phyloP scores from a whole-genome alignment of 2,888 invertebrate genomes.

The Lagria hirta region DNA sequence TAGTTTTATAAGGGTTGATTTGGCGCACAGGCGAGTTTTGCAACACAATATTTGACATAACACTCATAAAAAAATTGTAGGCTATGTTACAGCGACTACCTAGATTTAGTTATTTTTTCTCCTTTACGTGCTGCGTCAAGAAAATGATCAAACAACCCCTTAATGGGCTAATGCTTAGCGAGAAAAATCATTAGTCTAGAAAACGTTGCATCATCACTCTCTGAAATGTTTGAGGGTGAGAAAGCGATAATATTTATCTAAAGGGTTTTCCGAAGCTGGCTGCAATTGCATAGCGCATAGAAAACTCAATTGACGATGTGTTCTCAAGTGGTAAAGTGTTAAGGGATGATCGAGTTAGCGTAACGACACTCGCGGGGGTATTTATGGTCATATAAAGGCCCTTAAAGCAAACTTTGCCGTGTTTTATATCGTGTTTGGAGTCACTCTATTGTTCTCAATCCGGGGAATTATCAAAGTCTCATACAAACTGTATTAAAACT shows the following conservation, averaged over 20 bases:
- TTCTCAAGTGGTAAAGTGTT: slow-evolving; percentile 35
- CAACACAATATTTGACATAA: too few species aligned
- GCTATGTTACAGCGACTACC: too few species aligned
- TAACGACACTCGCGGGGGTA: slow-evolving; percentile 43
- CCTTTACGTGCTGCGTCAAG: too few species aligned
- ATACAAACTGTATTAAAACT: slow-evolving; percentile 23
- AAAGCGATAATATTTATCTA: slow-evolving; percentile 5
- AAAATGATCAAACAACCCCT: slow-evolving; percentile 7
- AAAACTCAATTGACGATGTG: slow-evolving; percentile 10
- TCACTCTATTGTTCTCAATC: slow-evolving; percentile 18
- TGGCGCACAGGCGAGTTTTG: too few species aligned
- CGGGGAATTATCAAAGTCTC: slow-evolving; percentile 20
- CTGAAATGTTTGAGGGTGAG: too few species aligned
- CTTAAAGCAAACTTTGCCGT: slow-evolving; percentile 41
- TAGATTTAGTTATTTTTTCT: too few species aligned
- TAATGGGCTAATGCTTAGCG: slow-evolving; percentile 21
- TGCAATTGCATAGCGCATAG: slow-evolving; percentile 14
- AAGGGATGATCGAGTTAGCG: slow-evolving; percentile 35
- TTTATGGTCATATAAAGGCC: slow-evolving; percentile 46
- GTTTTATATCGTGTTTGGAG: slow-evolving; percentile 28
- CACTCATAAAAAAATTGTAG: too few species aligned
- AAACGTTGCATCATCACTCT: slow-evolving; percentile 30
- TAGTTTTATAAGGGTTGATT: too few species aligned
- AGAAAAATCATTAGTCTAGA: slow-evolving; percentile 37
- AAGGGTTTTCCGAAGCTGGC: slow-evolving; percentile 10